Evolutionary conservation across 2,113 vertebrate species (phyloP).

Genomic region (Centropus bengalensis): DNA sequence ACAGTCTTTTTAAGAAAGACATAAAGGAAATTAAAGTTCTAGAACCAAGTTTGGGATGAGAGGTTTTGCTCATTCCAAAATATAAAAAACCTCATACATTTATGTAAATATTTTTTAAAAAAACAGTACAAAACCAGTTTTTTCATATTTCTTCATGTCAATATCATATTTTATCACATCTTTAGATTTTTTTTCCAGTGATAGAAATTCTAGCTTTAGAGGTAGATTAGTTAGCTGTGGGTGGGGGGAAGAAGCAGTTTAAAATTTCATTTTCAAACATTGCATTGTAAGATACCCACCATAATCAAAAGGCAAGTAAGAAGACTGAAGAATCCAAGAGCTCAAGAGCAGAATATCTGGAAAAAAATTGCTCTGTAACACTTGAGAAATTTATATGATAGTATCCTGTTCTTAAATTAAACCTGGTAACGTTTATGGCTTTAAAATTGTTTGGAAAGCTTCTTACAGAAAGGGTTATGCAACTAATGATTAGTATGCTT

Average conservation of each 20-base stretch:
- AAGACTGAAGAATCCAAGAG: neutral
- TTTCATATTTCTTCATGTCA: neutral
- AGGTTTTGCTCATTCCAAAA: neutral
- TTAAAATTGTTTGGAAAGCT: neutral
- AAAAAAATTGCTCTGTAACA: neutral
- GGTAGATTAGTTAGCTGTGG: neutral
- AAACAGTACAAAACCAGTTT: neutral
- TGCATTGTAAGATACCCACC: neutral
- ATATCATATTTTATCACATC: neutral
- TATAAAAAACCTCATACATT: neutral
- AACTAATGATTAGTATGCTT: neutral
- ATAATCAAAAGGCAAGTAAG: neutral
- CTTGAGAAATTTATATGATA: neutral
- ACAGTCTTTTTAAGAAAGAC: neutral
- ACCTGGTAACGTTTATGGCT: neutral
- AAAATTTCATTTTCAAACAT: neutral
- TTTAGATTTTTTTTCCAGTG: neutral
- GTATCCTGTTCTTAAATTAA: neutral
- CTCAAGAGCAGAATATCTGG: neutral
- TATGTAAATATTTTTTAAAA: neutral
- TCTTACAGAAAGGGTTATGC: neutral
- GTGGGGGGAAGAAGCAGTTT: neutral
- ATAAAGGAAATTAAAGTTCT: neutral
- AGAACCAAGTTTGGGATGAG: neutral
- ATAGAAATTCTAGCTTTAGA: neutral